Percentiles rank a stretch among this genome's conserved stretches.
Conservation (phyloP, 2,797 vertebrate genomes). For the Melanogrammus aeglefinus region DNA sequence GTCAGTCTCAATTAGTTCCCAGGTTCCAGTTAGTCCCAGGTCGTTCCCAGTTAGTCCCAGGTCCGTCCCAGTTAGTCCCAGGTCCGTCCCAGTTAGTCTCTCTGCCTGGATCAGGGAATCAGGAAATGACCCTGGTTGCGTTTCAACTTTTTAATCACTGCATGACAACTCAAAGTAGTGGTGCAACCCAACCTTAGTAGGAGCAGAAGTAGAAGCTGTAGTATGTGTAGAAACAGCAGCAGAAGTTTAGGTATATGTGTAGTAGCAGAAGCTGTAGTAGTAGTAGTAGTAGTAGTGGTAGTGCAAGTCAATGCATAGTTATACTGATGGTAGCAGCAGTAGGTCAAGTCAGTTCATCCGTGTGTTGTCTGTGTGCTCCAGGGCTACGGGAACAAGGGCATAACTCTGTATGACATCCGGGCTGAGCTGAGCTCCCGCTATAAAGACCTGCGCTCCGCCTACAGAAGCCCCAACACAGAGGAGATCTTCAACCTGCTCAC, state of each 20-base stretch:
- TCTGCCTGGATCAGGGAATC: no score
- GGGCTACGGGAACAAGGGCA: conserved; percentile 90
- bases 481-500: conserved; percentile 89
- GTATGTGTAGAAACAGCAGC: no score
- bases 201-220: no score
- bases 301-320: neutral
- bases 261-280: neutral
- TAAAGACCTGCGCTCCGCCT: conserved; percentile 84
- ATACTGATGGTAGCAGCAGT: neutral
- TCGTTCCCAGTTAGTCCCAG: no score
- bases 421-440: conserved; percentile 89
- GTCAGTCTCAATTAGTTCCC: neutral
- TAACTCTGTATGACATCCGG: conserved; percentile 88
- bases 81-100: neutral
- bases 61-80: no score
- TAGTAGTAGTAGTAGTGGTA: neutral
- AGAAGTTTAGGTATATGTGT: no score
- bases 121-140: no score
- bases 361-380: conserved; percentile 36
- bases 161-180: no score
- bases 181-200: no score
- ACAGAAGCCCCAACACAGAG: conserved; percentile 84
- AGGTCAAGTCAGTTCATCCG: no score
- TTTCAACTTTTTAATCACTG: no score
- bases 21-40: no score